Base-by-base conservation (phyloP, 2,888 invertebrate species). In the Mesorhabditis sp. region DNA sequence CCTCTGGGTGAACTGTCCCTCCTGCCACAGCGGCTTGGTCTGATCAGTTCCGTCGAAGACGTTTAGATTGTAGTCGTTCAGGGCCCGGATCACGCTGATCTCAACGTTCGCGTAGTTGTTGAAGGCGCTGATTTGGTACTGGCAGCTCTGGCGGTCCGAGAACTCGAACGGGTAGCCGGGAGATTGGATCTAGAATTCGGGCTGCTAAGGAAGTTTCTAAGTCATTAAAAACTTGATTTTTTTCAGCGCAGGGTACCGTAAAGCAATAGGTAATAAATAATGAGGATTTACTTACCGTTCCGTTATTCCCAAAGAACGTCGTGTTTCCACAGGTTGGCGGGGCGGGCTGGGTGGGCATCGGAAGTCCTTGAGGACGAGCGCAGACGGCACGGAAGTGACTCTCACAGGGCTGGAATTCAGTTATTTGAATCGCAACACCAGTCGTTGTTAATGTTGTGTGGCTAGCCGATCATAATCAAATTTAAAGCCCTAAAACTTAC, bases 91-190 rank as follows among this genome's bases (percentile, higher is more conserved):
- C 1, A n/a, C 10, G 10, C 10, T 10, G 10, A 50, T n/a, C 2
- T 50, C 58, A n/a, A 50, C n/a, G 58, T 50, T 50, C 0, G 58
- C 58, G n/a, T 50, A 50, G 58, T 50, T 50, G 58, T 50, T 50
- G 58, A 50, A 50, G 58, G n/a, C 58, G 58, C 58, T 50, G 58
- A 50, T 50, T n/a, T 50, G 7, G 58, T 50, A 50, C 10, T 50
- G 7, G 58, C 58, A 50, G 58, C 58, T 50, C n/a, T 50, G 10
- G 7, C n/a, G 58, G 58, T 10, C 58, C 58, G 58, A 50, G 58
- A 50, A 50, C 10, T 50, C 58, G 58, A 13, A 13, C 58, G 58
- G 58, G 58, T 50, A 50, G n/a, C n/a, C 58, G 58, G 58, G 58
- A 2, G 58, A 50, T 10, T 50, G n/a, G 2, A 50, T 50, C 58